Evolutionary conservation across 2,113 vertebrate species (phyloP).

Genomic region (Corynorhinus townsendii): DNA sequence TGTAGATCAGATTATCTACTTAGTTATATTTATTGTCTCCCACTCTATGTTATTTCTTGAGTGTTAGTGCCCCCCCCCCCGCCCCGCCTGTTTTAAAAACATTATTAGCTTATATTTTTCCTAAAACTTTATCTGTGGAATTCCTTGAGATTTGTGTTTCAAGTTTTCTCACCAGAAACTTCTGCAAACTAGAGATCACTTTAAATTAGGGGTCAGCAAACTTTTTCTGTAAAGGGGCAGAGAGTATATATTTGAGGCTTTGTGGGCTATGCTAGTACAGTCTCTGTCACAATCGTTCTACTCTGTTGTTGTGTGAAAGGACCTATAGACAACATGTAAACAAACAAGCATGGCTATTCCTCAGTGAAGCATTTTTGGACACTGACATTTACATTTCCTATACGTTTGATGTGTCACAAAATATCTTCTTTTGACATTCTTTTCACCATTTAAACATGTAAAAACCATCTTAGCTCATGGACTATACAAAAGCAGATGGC

Average conservation of each 20-base stretch:
- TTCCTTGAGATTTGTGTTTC: not conserved
- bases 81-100: not conserved
- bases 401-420: not conserved
- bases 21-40: not conserved
- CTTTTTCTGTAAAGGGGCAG: not conserved
- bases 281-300: not conserved
- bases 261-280: not conserved
- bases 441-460: not conserved
- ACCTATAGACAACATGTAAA: not conserved
- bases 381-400: not conserved
- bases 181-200: not conserved
- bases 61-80: not conserved
- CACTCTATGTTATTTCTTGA: not conserved
- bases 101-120: not conserved
- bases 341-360: not conserved
- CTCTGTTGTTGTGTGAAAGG: not conserved
- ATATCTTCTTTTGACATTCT: slow-evolving; percentile 1
- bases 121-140: not conserved
- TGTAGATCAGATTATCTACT: not conserved
- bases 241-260: not conserved
- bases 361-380: not conserved
- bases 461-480: not conserved
- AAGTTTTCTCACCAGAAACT: not conserved
- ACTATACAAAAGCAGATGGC: not conserved
- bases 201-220: not conserved